Conservation (phyloP, 2,113 vertebrate genomes). For the mouse (Mus musculus) region GRCm39 chr12:43344501-43345000, state of each 20-base stretch:
- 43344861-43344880: conserved; percentile 13
- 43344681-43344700: conserved; percentile 45
- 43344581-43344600: conserved; percentile 15
- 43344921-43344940: not conserved
- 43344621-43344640: conserved; percentile 55
- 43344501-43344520: not conserved
- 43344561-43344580: not conserved
- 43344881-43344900: not conserved
- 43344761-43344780: conserved; percentile 51
- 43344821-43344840: conserved; percentile 57
- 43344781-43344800: not conserved
- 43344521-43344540: not conserved
- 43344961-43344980: not conserved
- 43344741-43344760: conserved; percentile 21
- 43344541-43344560: not conserved
- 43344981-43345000: not conserved
- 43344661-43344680: conserved; percentile 49
- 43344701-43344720: conserved; percentile 49
- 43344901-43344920: not conserved
- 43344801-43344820: conserved; percentile 38
- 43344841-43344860: conserved; percentile 25
- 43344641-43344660: conserved; percentile 55
- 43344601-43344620: not conserved
- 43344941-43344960: not conserved
- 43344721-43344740: conserved; percentile 59